Evolutionary conservation across 2,888 invertebrate genomes (phyloP).

Genomic region (Aradus depressus): DNA sequence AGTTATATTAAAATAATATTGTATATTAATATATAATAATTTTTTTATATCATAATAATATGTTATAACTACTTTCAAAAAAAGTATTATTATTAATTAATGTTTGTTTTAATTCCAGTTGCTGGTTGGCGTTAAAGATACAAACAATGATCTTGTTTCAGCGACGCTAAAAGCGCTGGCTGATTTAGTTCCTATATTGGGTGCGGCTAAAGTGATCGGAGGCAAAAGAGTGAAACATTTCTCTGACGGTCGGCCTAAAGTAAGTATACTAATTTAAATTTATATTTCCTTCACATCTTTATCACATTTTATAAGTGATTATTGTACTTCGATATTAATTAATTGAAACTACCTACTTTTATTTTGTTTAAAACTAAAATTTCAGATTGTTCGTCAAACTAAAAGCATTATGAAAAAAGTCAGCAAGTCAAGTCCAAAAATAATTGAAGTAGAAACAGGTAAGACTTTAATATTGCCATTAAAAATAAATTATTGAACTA

Average conservation of each 20-base stretch:
- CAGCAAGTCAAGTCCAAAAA: constrained; percentile 4
- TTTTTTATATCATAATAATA: too few relatives aligned
- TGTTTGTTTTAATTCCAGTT: constrained; percentile 45
- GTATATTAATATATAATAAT: too few relatives aligned
- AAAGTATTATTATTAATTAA: background rate
- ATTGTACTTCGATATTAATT: background rate
- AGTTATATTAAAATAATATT: too few relatives aligned
- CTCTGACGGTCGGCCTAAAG: constrained; percentile 71
- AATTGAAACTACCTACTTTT: background rate
- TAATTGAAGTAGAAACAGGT: constrained; percentile 9
- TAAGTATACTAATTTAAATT: constrained; percentile 16
- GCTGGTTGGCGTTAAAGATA: constrained; percentile 75
- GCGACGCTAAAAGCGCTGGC: constrained; percentile 71
- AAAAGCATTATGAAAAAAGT: constrained; percentile 12
- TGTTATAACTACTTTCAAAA: too few relatives aligned
- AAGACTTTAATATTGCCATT: background rate
- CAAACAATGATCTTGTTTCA: constrained; percentile 69
- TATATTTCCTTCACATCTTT: background rate
- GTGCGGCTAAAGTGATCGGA: constrained; percentile 74
- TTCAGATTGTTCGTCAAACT: constrained; percentile 5
- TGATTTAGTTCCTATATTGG: constrained; percentile 71
- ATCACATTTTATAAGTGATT: background rate
- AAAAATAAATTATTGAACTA: too few relatives aligned
- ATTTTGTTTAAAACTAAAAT: background rate
- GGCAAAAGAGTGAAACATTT: constrained; percentile 70